phyloP scores from a whole-genome alignment of 2,113 vertebrate species.

The Anarrhichthys ocellatus region DNA sequence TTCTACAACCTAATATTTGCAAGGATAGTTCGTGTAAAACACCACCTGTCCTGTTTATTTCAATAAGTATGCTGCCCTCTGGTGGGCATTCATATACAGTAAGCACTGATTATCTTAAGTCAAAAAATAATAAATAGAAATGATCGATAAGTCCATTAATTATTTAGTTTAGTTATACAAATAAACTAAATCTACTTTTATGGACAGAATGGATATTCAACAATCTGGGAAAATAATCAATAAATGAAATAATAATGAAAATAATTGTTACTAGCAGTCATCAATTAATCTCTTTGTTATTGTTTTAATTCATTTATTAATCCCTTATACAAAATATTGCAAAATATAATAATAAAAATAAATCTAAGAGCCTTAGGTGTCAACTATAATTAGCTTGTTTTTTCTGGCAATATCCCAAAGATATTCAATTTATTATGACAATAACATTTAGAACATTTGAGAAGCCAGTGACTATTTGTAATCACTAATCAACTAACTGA shows the following conservation, averaged over 20 bases:
- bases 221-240: neutral
- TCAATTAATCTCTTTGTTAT: neutral
- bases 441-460: neutral
- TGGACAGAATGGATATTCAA: neutral
- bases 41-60: neutral
- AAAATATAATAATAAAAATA: neutral
- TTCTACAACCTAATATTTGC: neutral
- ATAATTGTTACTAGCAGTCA: neutral
- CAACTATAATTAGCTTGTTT: neutral
- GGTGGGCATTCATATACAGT: slow-evolving; percentile 20
- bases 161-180: neutral
- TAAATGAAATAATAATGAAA: neutral
- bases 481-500: neutral
- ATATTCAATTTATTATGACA: neutral
- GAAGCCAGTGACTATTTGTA: neutral
- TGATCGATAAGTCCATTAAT: too few species aligned
- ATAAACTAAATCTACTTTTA: neutral
- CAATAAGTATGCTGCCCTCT: slow-evolving; percentile 59
- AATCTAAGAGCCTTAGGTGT: neutral
- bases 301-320: neutral
- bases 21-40: neutral
- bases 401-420: neutral
- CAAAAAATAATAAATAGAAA: neutral
- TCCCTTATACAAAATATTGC: neutral
- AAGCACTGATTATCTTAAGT: neutral